Conservation (phyloP, 53 echinoderm and acorn worm species). For the Henricia sp. region DNA sequence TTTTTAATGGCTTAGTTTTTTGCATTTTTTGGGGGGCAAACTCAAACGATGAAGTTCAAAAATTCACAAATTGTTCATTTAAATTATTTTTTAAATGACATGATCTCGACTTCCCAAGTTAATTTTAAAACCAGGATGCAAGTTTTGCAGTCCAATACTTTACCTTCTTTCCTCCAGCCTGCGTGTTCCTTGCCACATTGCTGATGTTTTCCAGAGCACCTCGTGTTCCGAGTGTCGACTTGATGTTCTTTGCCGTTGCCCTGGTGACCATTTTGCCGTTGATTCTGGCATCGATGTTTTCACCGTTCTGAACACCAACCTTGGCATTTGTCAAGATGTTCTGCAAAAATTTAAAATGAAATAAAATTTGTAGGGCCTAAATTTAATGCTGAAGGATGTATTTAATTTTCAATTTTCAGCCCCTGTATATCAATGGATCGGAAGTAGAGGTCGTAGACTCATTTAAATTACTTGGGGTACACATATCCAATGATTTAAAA, state of each 20-base stretch:
- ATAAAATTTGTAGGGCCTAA: neutral
- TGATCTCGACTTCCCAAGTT: neutral
- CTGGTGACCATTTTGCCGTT: slow-evolving; percentile 68
- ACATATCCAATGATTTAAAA: too few species aligned
- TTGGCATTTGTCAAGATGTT: slow-evolving; percentile 41
- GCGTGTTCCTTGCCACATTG: slow-evolving; percentile 66
- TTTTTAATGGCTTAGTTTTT: neutral
- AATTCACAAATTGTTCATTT: too few species aligned
- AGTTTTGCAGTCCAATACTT: neutral
- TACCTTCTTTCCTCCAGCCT: slow-evolving; percentile 73
- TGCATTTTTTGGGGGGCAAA: neutral
- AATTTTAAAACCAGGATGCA: neutral
- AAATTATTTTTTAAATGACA: neutral
- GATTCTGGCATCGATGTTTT: slow-evolving; percentile 65
- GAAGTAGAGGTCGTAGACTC: too few species aligned
- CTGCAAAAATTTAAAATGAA: neutral
- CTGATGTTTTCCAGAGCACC: slow-evolving; percentile 90
- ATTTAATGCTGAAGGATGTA: neutral
- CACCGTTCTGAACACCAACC: slow-evolving; percentile 48
- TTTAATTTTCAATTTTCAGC: too few species aligned
- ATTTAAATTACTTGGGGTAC: too few species aligned
- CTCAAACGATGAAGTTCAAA: neutral
- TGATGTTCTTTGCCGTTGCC: slow-evolving; percentile 54
- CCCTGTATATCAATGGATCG: too few species aligned
- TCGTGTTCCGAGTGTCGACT: slow-evolving; percentile 60